A percentile compares a stretch with the other conserved stretches of the same genome.
phyloP scores from a whole-genome alignment of 2,888 invertebrate genomes.

The Nowickia ferox region DNA sequence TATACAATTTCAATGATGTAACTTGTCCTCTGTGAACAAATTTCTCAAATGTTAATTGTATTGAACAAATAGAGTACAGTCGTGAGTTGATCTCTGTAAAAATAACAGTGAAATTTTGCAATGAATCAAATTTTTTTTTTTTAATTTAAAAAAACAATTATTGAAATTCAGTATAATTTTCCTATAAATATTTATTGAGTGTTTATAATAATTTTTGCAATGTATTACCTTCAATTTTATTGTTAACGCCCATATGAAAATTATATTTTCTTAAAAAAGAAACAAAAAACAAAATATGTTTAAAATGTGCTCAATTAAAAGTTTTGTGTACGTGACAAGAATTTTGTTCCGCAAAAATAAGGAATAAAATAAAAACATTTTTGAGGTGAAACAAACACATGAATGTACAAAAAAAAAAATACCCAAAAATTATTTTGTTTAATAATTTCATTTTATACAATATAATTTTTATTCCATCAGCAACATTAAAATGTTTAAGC shows the following conservation, averaged over 20 bases:
- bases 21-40: too few species aligned
- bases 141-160: background rate
- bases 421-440: conserved; percentile 43
- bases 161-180: conserved; percentile 1
- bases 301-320: conserved; percentile 79
- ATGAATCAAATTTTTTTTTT: background rate
- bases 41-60: too few species aligned
- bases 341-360: conserved; percentile 71
- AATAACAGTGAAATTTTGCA: too few species aligned
- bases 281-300: conserved; percentile 37
- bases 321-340: conserved; percentile 80
- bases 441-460: conserved; percentile 52
- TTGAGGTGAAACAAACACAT: conserved; percentile 41
- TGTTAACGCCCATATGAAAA: conserved; percentile 63
- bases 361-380: conserved; percentile 19
- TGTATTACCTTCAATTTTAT: conserved; percentile 64
- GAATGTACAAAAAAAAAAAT: conserved; percentile 31
- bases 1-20: too few species aligned
- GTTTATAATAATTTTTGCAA: conserved; percentile 55
- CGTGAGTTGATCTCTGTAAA: too few species aligned
- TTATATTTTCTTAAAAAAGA: conserved; percentile 20
- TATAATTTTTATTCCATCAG: conserved; percentile 36
- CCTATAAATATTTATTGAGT: conserved; percentile 56
- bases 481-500: conserved; percentile 4
- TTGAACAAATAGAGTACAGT: too few species aligned